Conservation (phyloP, 2,113 vertebrate genomes). For the Pogonocichla stellata region DNA sequence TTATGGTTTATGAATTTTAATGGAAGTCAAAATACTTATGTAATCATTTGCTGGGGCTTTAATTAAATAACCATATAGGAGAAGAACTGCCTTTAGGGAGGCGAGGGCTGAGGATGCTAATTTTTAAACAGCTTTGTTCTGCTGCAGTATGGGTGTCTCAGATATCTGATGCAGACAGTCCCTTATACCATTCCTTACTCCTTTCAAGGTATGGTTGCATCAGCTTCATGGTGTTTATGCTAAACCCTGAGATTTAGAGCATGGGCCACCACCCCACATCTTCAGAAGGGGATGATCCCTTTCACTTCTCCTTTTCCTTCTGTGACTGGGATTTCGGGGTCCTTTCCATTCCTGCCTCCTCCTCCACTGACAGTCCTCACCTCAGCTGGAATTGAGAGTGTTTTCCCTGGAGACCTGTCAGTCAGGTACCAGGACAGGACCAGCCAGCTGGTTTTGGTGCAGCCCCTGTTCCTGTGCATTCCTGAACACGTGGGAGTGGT, state of each 20-base stretch:
- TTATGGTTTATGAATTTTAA: conserved; percentile 16
- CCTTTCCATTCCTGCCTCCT: not conserved
- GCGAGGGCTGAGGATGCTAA: not conserved
- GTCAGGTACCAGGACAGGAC: not conserved
- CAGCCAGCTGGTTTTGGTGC: not conserved
- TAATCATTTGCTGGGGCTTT: not conserved
- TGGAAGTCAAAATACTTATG: conserved; percentile 10
- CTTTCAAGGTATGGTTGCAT: not conserved
- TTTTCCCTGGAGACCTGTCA: not conserved
- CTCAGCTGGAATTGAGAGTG: not conserved
- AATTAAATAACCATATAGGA: not conserved
- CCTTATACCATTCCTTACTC: not conserved
- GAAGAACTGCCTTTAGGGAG: not conserved
- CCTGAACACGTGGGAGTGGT: not conserved
- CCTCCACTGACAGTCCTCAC: not conserved
- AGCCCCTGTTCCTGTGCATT: not conserved
- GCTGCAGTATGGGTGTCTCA: not conserved
- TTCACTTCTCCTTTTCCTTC: not conserved
- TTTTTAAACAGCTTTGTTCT: not conserved
- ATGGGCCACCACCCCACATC: not conserved
- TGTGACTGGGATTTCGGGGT: not conserved
- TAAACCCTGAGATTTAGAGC: not conserved
- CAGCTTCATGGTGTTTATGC: not conserved
- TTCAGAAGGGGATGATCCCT: not conserved
- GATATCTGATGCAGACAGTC: not conserved